Evolutionary conservation across 30 jellyfish, hydroid and myxozoan species (phyloP).

Genomic region (Rhopilema esculentum): DNA sequence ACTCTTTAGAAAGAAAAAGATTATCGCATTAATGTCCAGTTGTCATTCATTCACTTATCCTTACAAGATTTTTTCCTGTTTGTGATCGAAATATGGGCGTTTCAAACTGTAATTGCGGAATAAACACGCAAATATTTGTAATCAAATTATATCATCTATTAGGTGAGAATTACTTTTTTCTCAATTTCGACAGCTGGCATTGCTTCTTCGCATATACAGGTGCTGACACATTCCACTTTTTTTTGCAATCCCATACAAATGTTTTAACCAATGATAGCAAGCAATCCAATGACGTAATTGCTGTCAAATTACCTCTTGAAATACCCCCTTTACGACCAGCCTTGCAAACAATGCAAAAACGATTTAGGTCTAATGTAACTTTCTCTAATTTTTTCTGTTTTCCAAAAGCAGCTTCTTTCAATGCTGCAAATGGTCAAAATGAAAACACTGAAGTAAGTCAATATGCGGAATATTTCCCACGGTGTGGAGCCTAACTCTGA

Average conservation of each 20-base stretch:
- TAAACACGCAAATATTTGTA: neutral
- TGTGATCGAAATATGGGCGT: neutral
- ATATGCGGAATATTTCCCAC: no score
- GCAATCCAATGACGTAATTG: no score
- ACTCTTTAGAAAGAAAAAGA: neutral
- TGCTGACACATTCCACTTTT: neutral
- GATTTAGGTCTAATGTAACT: no score
- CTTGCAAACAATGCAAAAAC: no score
- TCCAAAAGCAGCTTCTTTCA: no score
- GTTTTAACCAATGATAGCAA: neutral
- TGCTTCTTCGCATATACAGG: neutral
- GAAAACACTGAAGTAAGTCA: no score
- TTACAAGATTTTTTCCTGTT: neutral
- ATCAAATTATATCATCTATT: neutral
- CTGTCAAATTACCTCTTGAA: no score
- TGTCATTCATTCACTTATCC: neutral
- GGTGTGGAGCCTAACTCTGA: no score
- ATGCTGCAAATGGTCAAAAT: no score
- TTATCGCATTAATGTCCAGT: neutral
- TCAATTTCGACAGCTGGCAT: neutral
- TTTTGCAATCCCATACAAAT: neutral
- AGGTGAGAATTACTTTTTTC: neutral
- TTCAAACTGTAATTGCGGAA: neutral
- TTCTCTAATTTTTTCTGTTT: no score
- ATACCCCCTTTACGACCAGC: no score